These are phyloP conservation scores for Engystomops pustulosus DNA, from an alignment of 2,113 vertebrate species.

Conservation along the genomic window DNA sequence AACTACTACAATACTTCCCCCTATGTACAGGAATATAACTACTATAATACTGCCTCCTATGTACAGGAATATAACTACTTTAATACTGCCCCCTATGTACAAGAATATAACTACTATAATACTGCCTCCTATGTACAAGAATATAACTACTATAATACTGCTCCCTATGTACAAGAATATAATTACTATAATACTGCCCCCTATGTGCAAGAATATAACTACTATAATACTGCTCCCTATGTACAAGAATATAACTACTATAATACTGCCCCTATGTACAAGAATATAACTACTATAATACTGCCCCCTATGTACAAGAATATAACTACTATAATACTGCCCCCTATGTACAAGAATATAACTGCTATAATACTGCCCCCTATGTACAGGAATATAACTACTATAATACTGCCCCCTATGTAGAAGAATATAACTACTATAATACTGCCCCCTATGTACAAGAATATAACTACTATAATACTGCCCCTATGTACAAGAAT, in stretches of 20 bases:
- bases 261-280: neutral
- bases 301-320: neutral
- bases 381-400: conserved; percentile 7
- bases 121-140: neutral
- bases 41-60: neutral
- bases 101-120: conserved; percentile 12
- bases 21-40: neutral
- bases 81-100: neutral
- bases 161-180: neutral
- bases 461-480: no score
- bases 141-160: neutral
- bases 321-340: conserved; percentile 17
- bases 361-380: neutral
- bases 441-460: neutral
- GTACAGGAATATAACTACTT: neutral
- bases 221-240: conserved; percentile 1
- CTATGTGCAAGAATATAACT: neutral
- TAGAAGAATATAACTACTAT: conserved; percentile 21
- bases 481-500: no score
- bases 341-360: neutral
- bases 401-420: conserved; percentile 6
- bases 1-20: neutral
- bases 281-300: conserved; percentile 21
- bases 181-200: neutral
- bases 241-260: neutral